phyloP scores from a whole-genome alignment of 2,797 vertebrate species.

The Periophthalmus magnuspinnatus region DNA sequence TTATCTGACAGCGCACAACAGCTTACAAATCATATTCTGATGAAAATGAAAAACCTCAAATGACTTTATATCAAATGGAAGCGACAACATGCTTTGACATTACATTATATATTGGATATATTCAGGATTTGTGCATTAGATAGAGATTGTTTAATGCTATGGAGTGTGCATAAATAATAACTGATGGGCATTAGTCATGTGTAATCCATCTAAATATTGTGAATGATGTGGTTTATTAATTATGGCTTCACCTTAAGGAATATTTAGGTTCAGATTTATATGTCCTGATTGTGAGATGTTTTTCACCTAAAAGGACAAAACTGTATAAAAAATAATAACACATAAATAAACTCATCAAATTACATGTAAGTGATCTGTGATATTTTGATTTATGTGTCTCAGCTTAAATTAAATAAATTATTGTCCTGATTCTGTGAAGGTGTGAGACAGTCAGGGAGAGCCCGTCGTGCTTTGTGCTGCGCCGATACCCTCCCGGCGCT shows the following conservation, averaged over 20 bases:
- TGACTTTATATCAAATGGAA: conserved; percentile 58
- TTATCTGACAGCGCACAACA: conserved; percentile 61
- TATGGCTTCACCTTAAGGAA: background rate
- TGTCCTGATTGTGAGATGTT: background rate
- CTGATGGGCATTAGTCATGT: conserved; percentile 8
- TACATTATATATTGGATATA: conserved; percentile 35
- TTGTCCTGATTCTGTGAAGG: conserved; percentile 12
- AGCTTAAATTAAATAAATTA: background rate
- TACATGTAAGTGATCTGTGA: background rate
- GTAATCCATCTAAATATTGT: conserved; percentile 18
- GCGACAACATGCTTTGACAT: conserved; percentile 30
- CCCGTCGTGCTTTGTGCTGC: conserved; percentile 39
- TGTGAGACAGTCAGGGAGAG: conserved; percentile 20
- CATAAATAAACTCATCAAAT: background rate
- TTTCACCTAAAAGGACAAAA: conserved; percentile 7
- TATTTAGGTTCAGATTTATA: background rate
- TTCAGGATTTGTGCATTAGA: conserved; percentile 28
- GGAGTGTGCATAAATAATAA: conserved; percentile 25
- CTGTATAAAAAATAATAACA: background rate
- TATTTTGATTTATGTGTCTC: background rate
- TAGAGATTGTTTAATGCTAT: conserved; percentile 15
- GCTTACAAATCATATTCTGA: conserved; percentile 69
- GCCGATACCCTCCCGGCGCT: conserved; percentile 23
- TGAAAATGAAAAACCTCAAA: conserved; percentile 53
- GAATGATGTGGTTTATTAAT: conserved; percentile 13